Evolutionary conservation across 1,140 invertebrate genomes (phyloP).

Genomic region (Campoletis sonorensis): DNA sequence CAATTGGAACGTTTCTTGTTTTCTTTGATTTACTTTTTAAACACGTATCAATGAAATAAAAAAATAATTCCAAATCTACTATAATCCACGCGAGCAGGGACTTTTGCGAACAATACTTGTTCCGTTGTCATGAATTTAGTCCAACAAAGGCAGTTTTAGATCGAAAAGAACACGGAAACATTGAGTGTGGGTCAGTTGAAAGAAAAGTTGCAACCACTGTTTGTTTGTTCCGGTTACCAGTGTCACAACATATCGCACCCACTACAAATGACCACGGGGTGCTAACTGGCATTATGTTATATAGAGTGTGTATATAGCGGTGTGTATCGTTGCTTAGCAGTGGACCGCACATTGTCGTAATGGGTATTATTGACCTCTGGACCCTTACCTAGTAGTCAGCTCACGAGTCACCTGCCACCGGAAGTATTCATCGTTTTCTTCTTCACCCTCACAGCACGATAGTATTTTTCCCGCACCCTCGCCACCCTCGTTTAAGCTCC

Average conservation of each 20-base stretch:
- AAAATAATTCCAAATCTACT: neutral
- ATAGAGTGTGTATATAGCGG: conserved; percentile 13
- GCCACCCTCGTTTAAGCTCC: neutral
- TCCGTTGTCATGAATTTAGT: neutral
- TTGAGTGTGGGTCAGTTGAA: neutral
- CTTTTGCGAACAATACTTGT: neutral
- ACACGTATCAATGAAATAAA: too few relatives aligned
- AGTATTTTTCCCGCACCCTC: conserved; percentile 12
- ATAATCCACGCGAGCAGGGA: neutral
- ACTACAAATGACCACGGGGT: conserved; percentile 67
- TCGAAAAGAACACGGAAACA: conserved; percentile 21
- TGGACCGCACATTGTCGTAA: neutral
- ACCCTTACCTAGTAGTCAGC: conserved; percentile 52
- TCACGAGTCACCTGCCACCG: conserved; percentile 10
- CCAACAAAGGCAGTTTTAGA: neutral
- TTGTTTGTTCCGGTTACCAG: conserved; percentile 68
- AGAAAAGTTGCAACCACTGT: conserved; percentile 52
- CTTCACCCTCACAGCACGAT: neutral
- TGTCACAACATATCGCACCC: conserved; percentile 71
- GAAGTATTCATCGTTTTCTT: conserved; percentile 13
- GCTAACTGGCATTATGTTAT: conserved; percentile 68
- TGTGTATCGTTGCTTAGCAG: neutral
- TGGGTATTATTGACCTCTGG: conserved; percentile 25
- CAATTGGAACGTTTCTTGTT: too few relatives aligned
- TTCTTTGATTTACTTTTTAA: too few relatives aligned